Conservation (phyloP, 37 sponge, comb jelly and placozoan species). For the Tethya wilhelma region DNA sequence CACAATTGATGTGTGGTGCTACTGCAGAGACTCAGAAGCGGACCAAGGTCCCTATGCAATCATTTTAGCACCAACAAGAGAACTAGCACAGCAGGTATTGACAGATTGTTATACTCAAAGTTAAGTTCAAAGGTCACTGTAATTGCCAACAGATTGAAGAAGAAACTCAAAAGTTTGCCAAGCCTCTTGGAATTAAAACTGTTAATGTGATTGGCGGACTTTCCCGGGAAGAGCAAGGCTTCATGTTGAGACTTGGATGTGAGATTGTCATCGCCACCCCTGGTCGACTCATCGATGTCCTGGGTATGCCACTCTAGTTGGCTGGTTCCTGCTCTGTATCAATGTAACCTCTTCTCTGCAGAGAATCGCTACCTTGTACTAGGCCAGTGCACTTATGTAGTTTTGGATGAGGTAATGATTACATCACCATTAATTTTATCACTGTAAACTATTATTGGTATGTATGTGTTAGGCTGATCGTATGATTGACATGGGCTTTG, state of each 20-base stretch:
- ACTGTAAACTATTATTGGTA: not conserved
- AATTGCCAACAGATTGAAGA: conserved; percentile 80
- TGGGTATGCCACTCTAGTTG: conserved; percentile 51
- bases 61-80: conserved; percentile 97
- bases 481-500: conserved; percentile 99
- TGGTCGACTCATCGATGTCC: conserved; percentile 96
- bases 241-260: conserved; percentile 91
- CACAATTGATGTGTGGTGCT: conserved; percentile 10
- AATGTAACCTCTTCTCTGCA: not conserved
- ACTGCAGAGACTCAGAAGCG: conserved; percentile 89
- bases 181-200: conserved; percentile 86
- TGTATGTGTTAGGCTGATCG: conserved; percentile 78
- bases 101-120: not conserved
- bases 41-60: conserved; percentile 98
- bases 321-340: no score
- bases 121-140: not conserved
- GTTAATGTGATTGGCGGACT: conserved; percentile 94
- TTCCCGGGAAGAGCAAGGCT: conserved; percentile 97
- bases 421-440: not conserved
- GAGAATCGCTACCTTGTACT: conserved; percentile 95
- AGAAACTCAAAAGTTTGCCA: conserved; percentile 92
- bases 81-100: conserved; percentile 92
- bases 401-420: conserved; percentile 92
- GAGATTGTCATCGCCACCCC: conserved; percentile 99
- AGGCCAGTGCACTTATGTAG: conserved; percentile 94